phyloP scores from a whole-genome alignment of 2,113 vertebrate species.

The Caloenas nicobarica region DNA sequence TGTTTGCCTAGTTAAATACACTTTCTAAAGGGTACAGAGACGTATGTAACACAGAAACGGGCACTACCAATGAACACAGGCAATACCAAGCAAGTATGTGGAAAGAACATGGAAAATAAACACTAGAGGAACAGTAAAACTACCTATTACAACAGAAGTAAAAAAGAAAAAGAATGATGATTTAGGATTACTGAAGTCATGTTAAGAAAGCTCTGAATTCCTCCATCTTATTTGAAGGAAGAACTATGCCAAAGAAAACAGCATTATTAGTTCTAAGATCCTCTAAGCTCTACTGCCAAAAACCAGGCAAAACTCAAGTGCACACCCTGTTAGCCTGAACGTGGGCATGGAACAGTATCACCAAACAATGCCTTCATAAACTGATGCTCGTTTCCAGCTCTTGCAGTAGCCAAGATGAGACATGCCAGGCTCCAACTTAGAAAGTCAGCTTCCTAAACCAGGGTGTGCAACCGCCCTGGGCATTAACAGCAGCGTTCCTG shows the following conservation, averaged over 20 bases:
- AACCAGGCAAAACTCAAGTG: neutral
- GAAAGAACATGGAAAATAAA: neutral
- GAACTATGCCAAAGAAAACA: neutral
- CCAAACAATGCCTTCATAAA: neutral
- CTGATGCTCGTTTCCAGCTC: neutral
- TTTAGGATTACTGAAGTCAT: neutral
- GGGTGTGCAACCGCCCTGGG: neutral
- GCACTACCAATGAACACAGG: neutral
- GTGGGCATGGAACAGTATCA: neutral
- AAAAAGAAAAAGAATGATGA: neutral
- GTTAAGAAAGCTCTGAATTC: neutral
- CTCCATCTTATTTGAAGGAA: neutral
- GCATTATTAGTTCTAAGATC: neutral
- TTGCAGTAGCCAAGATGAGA: neutral
- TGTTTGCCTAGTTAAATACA: neutral
- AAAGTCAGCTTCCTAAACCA: neutral
- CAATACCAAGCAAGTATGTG: neutral
- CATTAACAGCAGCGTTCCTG: neutral
- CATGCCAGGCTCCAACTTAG: neutral
- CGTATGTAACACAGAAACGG: accelerated
- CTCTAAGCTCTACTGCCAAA: neutral
- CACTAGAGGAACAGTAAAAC: neutral
- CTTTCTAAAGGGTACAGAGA: neutral
- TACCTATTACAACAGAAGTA: neutral
- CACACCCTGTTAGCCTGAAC: neutral